Percentiles rank a stretch among this genome's conserved stretches.
Evolutionary conservation across 2,888 invertebrate genomes (phyloP).

Genomic region (Anorthoa munda): DNA sequence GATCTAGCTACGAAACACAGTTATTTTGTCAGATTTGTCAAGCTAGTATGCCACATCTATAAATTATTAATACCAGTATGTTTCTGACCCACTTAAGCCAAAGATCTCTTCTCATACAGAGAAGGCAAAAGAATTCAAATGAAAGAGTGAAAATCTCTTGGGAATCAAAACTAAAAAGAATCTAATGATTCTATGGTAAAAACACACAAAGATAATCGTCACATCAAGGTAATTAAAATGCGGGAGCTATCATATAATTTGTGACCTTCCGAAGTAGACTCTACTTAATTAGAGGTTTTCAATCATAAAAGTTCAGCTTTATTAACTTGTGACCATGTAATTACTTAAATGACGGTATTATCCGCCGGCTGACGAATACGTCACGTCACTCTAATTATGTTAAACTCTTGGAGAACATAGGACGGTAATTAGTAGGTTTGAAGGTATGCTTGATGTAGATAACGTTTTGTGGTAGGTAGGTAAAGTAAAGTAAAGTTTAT

Average conservation of each 20-base stretch:
- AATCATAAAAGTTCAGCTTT: conserved; percentile 40
- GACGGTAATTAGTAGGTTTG: conserved; percentile 25
- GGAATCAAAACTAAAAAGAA: background rate
- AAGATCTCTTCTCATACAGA: too few species aligned
- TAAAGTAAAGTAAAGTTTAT: too few species aligned
- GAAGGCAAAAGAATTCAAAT: too few species aligned
- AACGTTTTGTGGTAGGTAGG: background rate
- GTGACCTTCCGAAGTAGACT: conserved; percentile 11
- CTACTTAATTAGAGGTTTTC: conserved; percentile 46
- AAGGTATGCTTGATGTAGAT: background rate
- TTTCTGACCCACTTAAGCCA: too few species aligned
- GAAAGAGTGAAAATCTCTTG: background rate
- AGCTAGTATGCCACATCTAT: too few species aligned
- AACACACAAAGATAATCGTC: conserved; percentile 9
- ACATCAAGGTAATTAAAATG: conserved; percentile 30
- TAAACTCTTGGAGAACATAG: conserved; percentile 16
- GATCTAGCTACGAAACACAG: too few species aligned
- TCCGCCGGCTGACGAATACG: conserved; percentile 10
- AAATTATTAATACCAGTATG: too few species aligned
- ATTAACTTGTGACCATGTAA: conserved; percentile 46
- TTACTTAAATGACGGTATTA: conserved; percentile 49
- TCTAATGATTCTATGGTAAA: background rate
- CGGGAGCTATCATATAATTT: conserved; percentile 19
- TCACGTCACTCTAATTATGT: conserved; percentile 40
- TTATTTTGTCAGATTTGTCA: too few species aligned